Evolutionary conservation across 2,888 invertebrate species (phyloP), one percentile per base, ranked within the genome.

Genomic region (Microdon myrmicae): DNA sequence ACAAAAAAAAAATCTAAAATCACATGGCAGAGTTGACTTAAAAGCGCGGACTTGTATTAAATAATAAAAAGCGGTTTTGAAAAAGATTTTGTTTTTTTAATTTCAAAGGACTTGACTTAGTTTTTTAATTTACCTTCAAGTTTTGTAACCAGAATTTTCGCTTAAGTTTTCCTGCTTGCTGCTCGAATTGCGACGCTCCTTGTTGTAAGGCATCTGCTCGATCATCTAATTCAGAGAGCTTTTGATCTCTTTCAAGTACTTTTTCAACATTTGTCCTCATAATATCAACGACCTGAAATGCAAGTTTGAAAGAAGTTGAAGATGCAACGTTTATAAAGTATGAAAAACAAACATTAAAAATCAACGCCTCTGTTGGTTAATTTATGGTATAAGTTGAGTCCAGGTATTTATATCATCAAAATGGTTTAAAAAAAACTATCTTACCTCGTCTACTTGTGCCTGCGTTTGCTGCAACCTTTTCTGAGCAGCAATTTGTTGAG

Each of bases 101-200:
- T 7, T 22, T 7, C 6, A 6, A 22, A 8, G 8, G 23, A 22
- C 6, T 8, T 8, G 6, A 22, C 6, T 3, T 13, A 2, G 5
- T 16, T 16, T 23, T 4, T 23, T 32, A 10, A n/a, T n/a, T n/a
- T 76, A 88, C 88, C 87, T 96, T 96, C 75, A 96, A 84, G 82
- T 97, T 97, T 82, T 96, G 94, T 87, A 95, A 88, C 96, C 96
- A 97, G 79, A 93, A 96, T 82, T 96, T 96, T 77, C 94, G 87
- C 83, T 96, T 96, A 79, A 96, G 84, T 83, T 96, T 96, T 73
- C 96, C 96, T 58, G 96, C 96, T 79, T 95, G 94, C 73, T 96
- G 95, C 79, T 96, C 96, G 79, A 97, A 97, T 75, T 96, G 94
- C 74, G 96, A 95, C 41, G 95, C 95, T 29, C 94, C 94, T 77